These are phyloP conservation scores for Amiota minor DNA, from an alignment of 2,888 invertebrate genomes.

Conservation along the genomic window DNA sequence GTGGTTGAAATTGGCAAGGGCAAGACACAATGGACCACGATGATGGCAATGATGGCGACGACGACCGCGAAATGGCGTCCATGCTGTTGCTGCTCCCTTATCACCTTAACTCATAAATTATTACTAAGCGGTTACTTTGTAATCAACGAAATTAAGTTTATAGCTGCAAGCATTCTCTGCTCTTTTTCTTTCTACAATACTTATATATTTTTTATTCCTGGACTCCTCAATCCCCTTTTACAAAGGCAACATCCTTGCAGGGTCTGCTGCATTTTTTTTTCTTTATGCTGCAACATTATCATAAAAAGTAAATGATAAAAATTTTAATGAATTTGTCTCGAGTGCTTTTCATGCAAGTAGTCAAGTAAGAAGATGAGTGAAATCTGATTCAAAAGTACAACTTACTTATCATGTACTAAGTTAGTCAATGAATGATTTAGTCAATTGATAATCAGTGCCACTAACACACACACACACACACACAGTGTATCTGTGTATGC, in stretches of 20 bases:
- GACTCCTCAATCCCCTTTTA: not conserved
- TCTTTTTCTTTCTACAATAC: not conserved
- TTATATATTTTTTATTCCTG: not conserved
- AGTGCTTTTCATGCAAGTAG: too few species aligned
- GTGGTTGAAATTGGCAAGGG: not conserved
- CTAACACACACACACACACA: too few species aligned
- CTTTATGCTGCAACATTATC: constrained; percentile 3
- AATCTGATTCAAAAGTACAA: constrained; percentile 1
- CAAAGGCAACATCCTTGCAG: not conserved
- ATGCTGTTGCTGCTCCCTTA: constrained; percentile 39
- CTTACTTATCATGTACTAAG: constrained; percentile 59
- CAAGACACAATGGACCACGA: not conserved
- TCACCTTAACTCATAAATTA: constrained; percentile 60
- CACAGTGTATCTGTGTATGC: too few species aligned
- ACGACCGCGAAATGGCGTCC: not conserved
- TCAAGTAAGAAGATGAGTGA: too few species aligned
- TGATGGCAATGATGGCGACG: not conserved
- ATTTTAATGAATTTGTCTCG: constrained; percentile 2
- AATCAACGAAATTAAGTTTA: constrained; percentile 64
- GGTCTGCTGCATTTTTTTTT: not conserved
- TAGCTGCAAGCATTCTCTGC: constrained; percentile 48
- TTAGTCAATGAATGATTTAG: constrained; percentile 40
- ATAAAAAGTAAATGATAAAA: not conserved
- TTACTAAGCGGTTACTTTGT: constrained; percentile 59
- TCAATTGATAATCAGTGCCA: constrained; percentile 54